Evolutionary conservation across 2,888 invertebrate species (phyloP).

Genomic region (Protonemura montana): DNA sequence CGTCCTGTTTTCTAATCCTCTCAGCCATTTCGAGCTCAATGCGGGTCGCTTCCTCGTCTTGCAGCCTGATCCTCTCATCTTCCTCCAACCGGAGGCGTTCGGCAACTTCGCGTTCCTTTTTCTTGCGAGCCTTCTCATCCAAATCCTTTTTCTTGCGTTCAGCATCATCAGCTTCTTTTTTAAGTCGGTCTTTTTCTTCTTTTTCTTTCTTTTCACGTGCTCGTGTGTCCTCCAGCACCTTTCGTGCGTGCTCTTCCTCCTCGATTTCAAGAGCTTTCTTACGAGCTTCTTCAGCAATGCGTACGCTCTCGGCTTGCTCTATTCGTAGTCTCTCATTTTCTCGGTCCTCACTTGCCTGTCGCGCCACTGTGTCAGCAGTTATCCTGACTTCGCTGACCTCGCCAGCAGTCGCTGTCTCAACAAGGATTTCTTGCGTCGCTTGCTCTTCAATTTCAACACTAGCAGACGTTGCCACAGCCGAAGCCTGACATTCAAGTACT

Average conservation of each 20-base stretch:
- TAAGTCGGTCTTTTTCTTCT: background rate
- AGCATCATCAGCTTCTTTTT: background rate
- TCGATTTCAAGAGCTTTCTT: background rate
- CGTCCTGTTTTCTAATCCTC: background rate
- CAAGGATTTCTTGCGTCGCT: constrained; percentile 36
- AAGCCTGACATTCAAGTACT: background rate
- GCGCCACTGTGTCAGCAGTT: background rate
- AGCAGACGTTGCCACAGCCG: background rate
- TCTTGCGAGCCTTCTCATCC: background rate
- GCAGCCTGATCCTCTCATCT: background rate
- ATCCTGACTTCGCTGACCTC: background rate
- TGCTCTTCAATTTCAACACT: constrained; percentile 51
- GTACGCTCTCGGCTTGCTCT: constrained; percentile 16
- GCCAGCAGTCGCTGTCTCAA: background rate
- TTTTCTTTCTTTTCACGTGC: background rate
- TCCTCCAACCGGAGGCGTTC: background rate
- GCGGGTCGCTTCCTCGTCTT: background rate
- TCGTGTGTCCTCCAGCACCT: background rate
- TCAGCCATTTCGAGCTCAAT: background rate
- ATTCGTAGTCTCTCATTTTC: constrained; percentile 12
- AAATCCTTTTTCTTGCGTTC: background rate
- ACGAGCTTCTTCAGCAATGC: constrained; percentile 24
- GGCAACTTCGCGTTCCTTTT: background rate
- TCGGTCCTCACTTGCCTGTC: background rate
- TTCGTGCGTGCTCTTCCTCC: background rate